A percentile compares a stretch with the other conserved stretches of the same genome.
These are phyloP conservation scores for Timema cristinae DNA, from an alignment of 2,888 invertebrate genomes.

Conservation along the genomic window DNA sequence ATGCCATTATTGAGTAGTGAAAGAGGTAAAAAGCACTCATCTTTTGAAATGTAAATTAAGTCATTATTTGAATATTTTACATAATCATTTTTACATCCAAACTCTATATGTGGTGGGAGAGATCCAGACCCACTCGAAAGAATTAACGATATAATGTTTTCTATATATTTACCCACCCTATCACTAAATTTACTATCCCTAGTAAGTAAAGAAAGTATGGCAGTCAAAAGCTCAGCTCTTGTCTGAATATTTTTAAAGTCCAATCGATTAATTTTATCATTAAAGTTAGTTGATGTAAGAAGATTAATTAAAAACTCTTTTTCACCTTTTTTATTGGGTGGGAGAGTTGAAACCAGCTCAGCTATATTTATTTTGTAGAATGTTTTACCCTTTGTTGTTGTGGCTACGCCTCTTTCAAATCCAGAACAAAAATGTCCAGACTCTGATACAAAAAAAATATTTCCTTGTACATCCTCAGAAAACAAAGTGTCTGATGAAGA, in stretches of 20 bases:
- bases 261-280: neutral
- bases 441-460: no score
- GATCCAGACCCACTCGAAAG: neutral
- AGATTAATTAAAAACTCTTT: neutral
- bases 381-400: neutral
- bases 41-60: neutral
- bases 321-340: neutral
- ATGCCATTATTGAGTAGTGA: neutral
- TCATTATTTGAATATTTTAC: neutral
- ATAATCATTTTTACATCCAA: neutral
- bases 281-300: neutral
- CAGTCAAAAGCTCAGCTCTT: constrained; percentile 1
- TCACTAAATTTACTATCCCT: neutral
- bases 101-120: constrained; percentile 4
- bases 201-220: constrained; percentile 1
- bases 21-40: constrained; percentile 12
- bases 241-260: neutral
- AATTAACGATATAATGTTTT: constrained; percentile 5
- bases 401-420: no score
- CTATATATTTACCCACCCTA: neutral
- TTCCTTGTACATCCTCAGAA: no score
- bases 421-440: no score
- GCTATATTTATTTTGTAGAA: constrained; percentile 2
- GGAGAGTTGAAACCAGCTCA: neutral
- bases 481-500: no score